A percentile compares a stretch with the other conserved stretches of the same genome.
These are phyloP conservation scores for Drosophila baimaii DNA, from an alignment of 1,140 invertebrate genomes.

Conservation along the genomic window DNA sequence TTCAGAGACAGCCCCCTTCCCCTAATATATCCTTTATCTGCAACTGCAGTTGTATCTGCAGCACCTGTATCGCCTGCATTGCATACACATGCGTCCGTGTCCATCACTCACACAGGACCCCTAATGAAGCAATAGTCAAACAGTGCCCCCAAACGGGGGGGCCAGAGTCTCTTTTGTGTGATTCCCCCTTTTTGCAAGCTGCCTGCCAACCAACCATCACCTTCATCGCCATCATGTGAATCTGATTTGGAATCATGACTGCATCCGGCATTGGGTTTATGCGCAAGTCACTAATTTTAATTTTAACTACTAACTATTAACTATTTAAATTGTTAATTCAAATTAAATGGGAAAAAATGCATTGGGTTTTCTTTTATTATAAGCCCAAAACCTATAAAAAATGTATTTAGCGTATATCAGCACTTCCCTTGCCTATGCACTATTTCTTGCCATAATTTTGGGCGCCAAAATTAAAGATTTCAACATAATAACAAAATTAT, in stretches of 20 bases:
- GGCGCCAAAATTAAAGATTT: not conserved
- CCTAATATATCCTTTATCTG: constrained; percentile 17
- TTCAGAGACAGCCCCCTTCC: no score
- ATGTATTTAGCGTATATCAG: no score
- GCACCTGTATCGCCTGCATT: constrained; percentile 23
- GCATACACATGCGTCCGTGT: not conserved
- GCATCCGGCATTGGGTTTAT: constrained; percentile 17
- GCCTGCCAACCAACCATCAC: constrained; percentile 25
- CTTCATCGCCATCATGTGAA: constrained; percentile 19
- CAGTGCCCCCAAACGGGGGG: constrained; percentile 18
- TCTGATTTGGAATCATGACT: constrained; percentile 23
- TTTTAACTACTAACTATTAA: no score
- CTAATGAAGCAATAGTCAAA: constrained; percentile 41
- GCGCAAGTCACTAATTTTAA: not conserved
- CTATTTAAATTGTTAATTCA: not conserved
- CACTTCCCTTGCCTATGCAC: not conserved
- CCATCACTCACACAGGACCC: constrained; percentile 22
- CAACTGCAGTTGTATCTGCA: constrained; percentile 16
- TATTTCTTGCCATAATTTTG: not conserved
- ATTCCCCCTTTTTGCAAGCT: constrained; percentile 16
- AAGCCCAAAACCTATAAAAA: not conserved
- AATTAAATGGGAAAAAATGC: no score
- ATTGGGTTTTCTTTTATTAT: not conserved
- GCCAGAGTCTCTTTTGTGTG: constrained; percentile 18
- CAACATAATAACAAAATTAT: not conserved